Evolutionary conservation across 2,113 vertebrate species (phyloP).

Genomic region (Prietella phreatophila): DNA sequence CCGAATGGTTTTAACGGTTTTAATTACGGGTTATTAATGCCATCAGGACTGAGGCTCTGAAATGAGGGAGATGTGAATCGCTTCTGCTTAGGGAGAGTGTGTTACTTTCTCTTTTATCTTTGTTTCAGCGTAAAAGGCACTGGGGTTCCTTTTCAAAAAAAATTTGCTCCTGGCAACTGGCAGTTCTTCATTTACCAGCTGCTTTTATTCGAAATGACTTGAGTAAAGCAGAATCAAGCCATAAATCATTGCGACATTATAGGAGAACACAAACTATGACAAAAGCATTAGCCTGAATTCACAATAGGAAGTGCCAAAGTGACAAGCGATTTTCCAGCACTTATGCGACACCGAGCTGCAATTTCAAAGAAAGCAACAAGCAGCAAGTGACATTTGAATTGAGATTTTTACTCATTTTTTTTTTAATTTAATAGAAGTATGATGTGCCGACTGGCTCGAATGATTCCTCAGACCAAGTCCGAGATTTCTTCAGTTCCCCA

Average conservation of each 20-base stretch:
- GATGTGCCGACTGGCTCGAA: not conserved
- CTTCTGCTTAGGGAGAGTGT: not conserved
- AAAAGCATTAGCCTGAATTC: not conserved
- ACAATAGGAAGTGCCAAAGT: not conserved
- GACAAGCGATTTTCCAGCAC: not conserved
- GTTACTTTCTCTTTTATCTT: not conserved
- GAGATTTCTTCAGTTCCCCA: not conserved
- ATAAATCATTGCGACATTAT: not conserved
- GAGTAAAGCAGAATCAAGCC: not conserved
- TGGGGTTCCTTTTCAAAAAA: not conserved
- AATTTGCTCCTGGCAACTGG: not conserved
- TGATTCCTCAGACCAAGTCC: not conserved
- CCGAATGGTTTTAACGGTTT: constrained; percentile 29
- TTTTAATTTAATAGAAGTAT: not conserved
- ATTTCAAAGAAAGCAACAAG: not conserved
- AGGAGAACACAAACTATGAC: not conserved
- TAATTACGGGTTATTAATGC: constrained; percentile 45
- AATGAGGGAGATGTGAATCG: constrained; percentile 12
- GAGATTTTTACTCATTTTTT: not conserved
- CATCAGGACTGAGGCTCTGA: constrained; percentile 29
- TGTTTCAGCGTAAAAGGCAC: not conserved
- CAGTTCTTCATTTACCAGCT: not conserved
- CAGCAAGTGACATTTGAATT: not conserved
- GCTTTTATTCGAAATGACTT: not conserved
- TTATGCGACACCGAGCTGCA: not conserved